Evolutionary conservation across 2,888 invertebrate species (phyloP).

Genomic region (Apodemia mormo): DNA sequence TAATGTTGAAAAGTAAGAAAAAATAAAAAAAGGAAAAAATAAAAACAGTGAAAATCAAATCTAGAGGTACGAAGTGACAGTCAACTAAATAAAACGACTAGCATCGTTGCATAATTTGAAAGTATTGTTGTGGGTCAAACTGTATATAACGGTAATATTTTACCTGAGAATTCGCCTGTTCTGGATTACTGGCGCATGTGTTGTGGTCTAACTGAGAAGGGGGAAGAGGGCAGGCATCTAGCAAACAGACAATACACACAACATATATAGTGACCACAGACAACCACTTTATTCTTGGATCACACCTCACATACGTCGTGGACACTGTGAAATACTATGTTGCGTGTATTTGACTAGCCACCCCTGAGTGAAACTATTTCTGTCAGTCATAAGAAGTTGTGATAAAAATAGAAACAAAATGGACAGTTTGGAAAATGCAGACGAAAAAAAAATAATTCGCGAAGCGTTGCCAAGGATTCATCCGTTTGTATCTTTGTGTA

Average conservation of each 20-base stretch:
- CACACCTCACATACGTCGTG: slow-evolving; percentile 77
- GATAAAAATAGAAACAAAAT: slow-evolving; percentile 68
- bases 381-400: slow-evolving; percentile 41
- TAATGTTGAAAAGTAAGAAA: slow-evolving; percentile 44
- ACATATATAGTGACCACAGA: slow-evolving; percentile 84
- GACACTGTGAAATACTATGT: slow-evolving; percentile 60
- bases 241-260: slow-evolving; percentile 94
- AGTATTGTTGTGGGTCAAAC: slow-evolving; percentile 76
- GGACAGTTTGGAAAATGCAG: slow-evolving; percentile 71
- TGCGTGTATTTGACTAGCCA: slow-evolving; percentile 77
- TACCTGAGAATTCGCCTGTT: slow-evolving; percentile 87
- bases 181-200: slow-evolving; percentile 88
- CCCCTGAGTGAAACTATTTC: slow-evolving; percentile 53
- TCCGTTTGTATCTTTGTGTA: slow-evolving; percentile 33
- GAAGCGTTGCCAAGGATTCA: slow-evolving; percentile 36
- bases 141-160: slow-evolving; percentile 75
- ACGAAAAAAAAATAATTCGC: slow-evolving; percentile 62
- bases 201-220: slow-evolving; percentile 93
- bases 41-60: slow-evolving; percentile 70
- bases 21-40: slow-evolving; percentile 58
- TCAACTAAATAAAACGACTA: slow-evolving; percentile 71
- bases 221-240: slow-evolving; percentile 96
- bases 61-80: slow-evolving; percentile 76
- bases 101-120: slow-evolving; percentile 78
- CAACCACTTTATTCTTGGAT: slow-evolving; percentile 80